Evolutionary conservation across 1,140 invertebrate genomes (phyloP), one percentile per base, ranked within the genome.

Genomic region (Eupristina koningsbergeri): DNA sequence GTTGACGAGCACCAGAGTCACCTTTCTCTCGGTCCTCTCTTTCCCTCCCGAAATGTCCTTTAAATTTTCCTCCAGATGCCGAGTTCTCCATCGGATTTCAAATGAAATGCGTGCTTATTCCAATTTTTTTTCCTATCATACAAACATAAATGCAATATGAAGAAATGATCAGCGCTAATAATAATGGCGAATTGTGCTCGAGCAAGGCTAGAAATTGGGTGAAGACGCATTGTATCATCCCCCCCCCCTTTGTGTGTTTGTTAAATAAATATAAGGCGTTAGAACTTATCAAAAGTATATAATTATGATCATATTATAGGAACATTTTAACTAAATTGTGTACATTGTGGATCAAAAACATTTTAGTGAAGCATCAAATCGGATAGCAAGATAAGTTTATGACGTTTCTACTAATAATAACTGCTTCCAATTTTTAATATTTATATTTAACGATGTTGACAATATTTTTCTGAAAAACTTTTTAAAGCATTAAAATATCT

Each of bases 1-100:
- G 17, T 64, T 47, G 36, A 34, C 29, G 29, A 6, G 9, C 3
- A 41, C 1, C 19, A 11, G 3, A 7, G 31, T 15, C 26, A 31
- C 53, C 58, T 64, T 78, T 64, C 76, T 64, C 53, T 78, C 64
- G 53, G 45, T 64, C 11, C 26, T 45, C 29, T 78, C 36, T 5
- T 45, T 29, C 29, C 9, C 39, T n/a, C 39, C 15, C 41, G 11
- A 45, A 45, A 11, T 45, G 8, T 8, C 26, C n/a, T n/a, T n/a
- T n/a, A n/a, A n/a, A n/a, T n/a, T n/a, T n/a, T n/a, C n/a, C n/a
- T n/a, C n/a, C 69, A n/a, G 8, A n/a, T 47, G 22, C 5, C 26
- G 39, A 29, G 26, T 41, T 45, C 69, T 73, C 6, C 41, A n/a
- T 45, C 7, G 34, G 17, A 22, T 71, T 75, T 29, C 22, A 22